phyloP scores from a whole-genome alignment of 2,113 vertebrate species.

The Chloropsis cyanopogon region DNA sequence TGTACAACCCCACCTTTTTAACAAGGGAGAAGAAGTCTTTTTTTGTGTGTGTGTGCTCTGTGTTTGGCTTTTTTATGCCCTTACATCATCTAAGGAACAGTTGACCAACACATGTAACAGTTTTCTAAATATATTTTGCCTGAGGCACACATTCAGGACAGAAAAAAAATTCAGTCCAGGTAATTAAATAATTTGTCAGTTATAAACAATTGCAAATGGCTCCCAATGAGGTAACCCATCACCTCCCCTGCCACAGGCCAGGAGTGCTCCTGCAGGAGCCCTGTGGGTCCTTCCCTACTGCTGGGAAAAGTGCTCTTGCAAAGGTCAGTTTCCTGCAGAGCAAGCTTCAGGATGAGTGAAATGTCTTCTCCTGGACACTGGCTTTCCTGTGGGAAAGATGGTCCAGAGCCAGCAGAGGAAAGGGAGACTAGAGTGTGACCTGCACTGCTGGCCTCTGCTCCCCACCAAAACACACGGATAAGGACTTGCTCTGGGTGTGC shows the following conservation, averaged over 20 bases:
- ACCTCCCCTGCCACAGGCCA: rapidly evolving
- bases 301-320: neutral
- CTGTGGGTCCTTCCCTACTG: neutral
- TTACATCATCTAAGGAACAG: neutral
- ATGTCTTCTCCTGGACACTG: neutral
- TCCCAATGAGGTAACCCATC: neutral
- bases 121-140: neutral
- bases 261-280: rapidly evolving
- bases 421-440: neutral
- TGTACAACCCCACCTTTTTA: neutral
- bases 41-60: neutral
- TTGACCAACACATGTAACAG: neutral
- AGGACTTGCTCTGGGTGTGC: neutral
- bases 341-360: neutral
- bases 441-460: neutral
- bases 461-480: neutral
- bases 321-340: neutral
- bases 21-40: rapidly evolving
- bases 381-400: neutral
- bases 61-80: neutral
- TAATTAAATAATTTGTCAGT: conserved; percentile 13
- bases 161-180: neutral
- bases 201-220: neutral
- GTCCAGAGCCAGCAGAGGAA: neutral
- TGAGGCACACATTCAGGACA: neutral